Evolutionary conservation across 2,888 invertebrate genomes (phyloP), one percentile per base, ranked within the genome.

Genomic region (Cyclophora albipunctata): DNA sequence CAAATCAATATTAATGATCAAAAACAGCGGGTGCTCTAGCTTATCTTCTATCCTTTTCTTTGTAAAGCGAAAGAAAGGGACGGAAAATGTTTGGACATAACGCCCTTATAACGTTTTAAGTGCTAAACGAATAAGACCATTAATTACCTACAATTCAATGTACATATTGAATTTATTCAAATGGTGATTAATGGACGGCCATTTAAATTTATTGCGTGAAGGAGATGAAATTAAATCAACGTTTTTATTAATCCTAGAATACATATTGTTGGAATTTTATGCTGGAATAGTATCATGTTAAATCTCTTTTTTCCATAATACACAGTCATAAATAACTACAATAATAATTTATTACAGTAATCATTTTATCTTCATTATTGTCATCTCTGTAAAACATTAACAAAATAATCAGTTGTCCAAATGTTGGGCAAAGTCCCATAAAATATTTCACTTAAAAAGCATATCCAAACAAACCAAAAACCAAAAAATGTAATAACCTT

Each of bases 1-100:
- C 89, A 89, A 89, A 89, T 89, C 89, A 89, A 88, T 89, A 89
- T 89, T 89, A 89, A 89, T 89, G 89, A 89, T 86, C 78, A 70
- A 66, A 80, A 61, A 64, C 87, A 86, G 85, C 87, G 84, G 85
- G 88, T 73, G 88, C 81, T 75, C 84, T 73, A 70, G 63, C 64
- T 62, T 62, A 63, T 71, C 58, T 51, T 49, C 62, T 58, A 53
- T 86, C 79, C 67, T 67, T 64, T 51, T 78, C 73, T 45, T 60
- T 57, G 62, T 37, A 54, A 63, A 49, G 51, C 35, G 50, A 46
- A 55, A 58, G 73, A 82, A 58, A 63, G 67, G 64, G 82, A 83
- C 63, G 57, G 57, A 47, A 47, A 62, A 75, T 84, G 78, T 86
- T 88, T 86, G 84, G 86, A 86, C 87, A 85, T 84, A 83, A 83